phyloP scores from a whole-genome alignment of 1,140 invertebrate genomes.

The Bombus affinis region DNA sequence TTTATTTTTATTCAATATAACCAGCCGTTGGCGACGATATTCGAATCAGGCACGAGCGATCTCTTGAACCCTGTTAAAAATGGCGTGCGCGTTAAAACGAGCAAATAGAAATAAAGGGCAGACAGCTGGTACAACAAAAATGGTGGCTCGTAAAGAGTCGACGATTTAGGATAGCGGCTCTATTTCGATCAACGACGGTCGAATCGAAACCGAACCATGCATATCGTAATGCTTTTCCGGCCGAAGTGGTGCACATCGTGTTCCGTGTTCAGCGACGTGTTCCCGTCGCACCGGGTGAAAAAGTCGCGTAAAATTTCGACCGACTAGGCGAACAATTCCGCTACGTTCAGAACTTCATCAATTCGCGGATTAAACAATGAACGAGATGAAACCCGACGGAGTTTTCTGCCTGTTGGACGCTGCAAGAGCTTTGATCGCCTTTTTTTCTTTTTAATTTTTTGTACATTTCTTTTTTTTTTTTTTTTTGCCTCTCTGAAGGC shows the following conservation, averaged over 20 bases:
- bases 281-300: constrained; percentile 8
- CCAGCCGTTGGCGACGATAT: constrained; percentile 20
- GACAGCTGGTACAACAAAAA: neutral
- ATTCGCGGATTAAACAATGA: constrained; percentile 30
- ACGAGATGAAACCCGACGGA: constrained; percentile 4
- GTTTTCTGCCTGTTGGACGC: constrained; percentile 2
- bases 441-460: neutral
- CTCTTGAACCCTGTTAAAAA: constrained; percentile 3
- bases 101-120: constrained; percentile 34
- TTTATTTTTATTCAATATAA: constrained; percentile 56
- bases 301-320: constrained; percentile 34
- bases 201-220: constrained; percentile 29
- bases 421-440: neutral
- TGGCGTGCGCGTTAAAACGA: constrained; percentile 14
- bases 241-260: neutral
- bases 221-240: constrained; percentile 24
- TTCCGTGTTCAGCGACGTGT: neutral
- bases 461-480: too few relatives aligned
- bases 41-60: constrained; percentile 32
- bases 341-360: constrained; percentile 22
- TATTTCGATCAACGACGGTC: constrained; percentile 28
- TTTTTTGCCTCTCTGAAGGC: neutral
- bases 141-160: constrained; percentile 26
- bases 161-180: neutral
- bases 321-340: neutral